Percentiles rank a stretch among this genome's conserved stretches.
phyloP scores from a whole-genome alignment of 2,888 invertebrate genomes.

The Tetragnatha montana region DNA sequence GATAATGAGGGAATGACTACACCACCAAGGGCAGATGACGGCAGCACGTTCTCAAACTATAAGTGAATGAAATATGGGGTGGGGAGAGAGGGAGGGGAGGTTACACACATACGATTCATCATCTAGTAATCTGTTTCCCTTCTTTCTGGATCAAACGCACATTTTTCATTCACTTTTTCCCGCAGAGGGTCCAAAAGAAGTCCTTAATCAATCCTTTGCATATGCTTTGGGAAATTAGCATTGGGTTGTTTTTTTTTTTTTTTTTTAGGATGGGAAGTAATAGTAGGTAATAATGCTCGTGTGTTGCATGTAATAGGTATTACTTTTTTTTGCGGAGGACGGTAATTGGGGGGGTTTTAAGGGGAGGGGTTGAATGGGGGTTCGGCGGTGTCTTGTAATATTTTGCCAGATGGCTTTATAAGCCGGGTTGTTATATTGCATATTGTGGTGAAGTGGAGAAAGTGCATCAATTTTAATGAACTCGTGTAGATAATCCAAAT shows the following conservation, averaged over 20 bases:
- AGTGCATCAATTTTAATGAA: no score
- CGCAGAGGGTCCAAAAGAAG: slow-evolving; percentile 3
- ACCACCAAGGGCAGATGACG: slow-evolving; percentile 47
- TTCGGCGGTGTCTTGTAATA: neutral
- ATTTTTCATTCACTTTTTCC: slow-evolving; percentile 66
- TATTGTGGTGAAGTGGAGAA: no score
- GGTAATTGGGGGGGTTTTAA: neutral
- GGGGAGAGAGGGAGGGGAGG: slow-evolving; percentile 10
- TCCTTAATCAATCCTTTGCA: slow-evolving; percentile 57
- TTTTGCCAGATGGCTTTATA: neutral
- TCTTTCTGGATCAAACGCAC: slow-evolving; percentile 66
- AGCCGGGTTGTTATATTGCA: neutral
- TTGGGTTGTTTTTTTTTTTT: no score
- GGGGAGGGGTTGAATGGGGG: neutral
- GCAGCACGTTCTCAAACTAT: slow-evolving; percentile 41
- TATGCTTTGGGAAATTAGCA: slow-evolving; percentile 59
- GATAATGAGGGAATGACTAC: slow-evolving; percentile 67
- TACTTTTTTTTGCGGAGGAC: neutral
- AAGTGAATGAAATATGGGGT: slow-evolving; percentile 57
- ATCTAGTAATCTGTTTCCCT: slow-evolving; percentile 67
- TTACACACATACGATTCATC: slow-evolving; percentile 67
- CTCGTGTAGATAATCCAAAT: no score
- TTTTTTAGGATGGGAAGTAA: neutral
- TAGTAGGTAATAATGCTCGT: neutral
- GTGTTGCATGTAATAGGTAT: neutral